These are phyloP conservation scores for Drosophila recens DNA, from an alignment of 2,888 invertebrate genomes.

Conservation along the genomic window DNA sequence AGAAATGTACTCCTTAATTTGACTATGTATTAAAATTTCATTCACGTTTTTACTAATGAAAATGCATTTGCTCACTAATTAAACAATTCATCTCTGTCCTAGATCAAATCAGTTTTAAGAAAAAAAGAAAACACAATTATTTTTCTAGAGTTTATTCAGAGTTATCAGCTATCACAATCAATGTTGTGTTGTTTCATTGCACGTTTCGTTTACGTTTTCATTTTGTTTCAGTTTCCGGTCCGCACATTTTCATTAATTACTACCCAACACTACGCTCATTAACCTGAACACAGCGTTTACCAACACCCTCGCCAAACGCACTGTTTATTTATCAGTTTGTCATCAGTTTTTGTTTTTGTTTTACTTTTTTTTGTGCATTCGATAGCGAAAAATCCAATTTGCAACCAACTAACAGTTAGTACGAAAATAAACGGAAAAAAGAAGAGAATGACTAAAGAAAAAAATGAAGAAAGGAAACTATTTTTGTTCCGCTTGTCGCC, in stretches of 20 bases:
- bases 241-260: slow-evolving; percentile 38
- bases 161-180: slow-evolving; percentile 19
- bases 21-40: background rate
- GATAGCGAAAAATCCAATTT: slow-evolving; percentile 33
- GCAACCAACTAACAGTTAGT: slow-evolving; percentile 43
- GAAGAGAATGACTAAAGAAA: slow-evolving; percentile 20
- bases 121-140: slow-evolving; percentile 5
- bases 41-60: slow-evolving; percentile 1
- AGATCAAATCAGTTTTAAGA: slow-evolving; percentile 4
- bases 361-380: slow-evolving; percentile 11
- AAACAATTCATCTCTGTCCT: slow-evolving; percentile 14
- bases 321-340: slow-evolving; percentile 31
- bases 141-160: slow-evolving; percentile 24
- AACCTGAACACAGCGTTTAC: slow-evolving; percentile 26
- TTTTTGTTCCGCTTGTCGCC: slow-evolving; percentile 86
- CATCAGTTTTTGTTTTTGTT: slow-evolving; percentile 29
- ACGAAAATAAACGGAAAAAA: slow-evolving; percentile 14
- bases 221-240: slow-evolving; percentile 26
- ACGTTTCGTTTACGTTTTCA: slow-evolving; percentile 36
- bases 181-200: slow-evolving; percentile 48
- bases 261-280: slow-evolving; percentile 32
- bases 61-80: background rate
- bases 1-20: background rate
- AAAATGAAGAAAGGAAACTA: slow-evolving; percentile 78
- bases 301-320: slow-evolving; percentile 28